phyloP scores from a whole-genome alignment of 1,140 invertebrate genomes.

The Parasteatoda tepidariorum region DNA sequence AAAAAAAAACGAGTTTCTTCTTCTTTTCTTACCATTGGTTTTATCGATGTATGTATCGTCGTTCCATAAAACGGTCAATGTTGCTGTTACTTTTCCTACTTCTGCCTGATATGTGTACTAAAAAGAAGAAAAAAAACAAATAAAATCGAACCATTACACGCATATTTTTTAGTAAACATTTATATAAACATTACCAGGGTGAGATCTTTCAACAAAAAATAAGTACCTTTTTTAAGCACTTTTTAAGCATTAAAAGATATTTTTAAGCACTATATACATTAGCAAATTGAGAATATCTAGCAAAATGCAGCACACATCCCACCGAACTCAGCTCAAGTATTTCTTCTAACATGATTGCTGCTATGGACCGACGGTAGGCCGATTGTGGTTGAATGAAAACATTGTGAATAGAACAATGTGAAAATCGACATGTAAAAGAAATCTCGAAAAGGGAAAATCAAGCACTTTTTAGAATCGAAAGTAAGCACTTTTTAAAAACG shows the following conservation, averaged over 20 bases:
- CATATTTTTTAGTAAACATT: not conserved
- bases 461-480: no score
- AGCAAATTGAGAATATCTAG: no score
- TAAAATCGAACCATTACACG: not conserved
- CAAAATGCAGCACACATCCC: no score
- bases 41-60: constrained; percentile 91
- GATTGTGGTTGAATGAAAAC: no score
- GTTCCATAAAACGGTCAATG: constrained; percentile 93
- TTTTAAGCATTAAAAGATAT: no score
- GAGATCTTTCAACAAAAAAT: not conserved
- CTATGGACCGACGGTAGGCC: no score
- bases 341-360: no score
- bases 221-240: not conserved
- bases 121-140: constrained; percentile 63
- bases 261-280: not conserved
- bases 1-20: not conserved
- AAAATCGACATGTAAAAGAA: no score
- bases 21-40: constrained; percentile 73
- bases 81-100: constrained; percentile 86
- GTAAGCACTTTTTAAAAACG: no score
- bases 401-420: no score
- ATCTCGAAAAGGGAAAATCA: no score
- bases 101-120: constrained; percentile 88
- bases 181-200: not conserved
- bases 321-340: no score